Evolutionary conservation across 1,140 invertebrate genomes (phyloP).

Genomic region (Cryptotermes secundus): DNA sequence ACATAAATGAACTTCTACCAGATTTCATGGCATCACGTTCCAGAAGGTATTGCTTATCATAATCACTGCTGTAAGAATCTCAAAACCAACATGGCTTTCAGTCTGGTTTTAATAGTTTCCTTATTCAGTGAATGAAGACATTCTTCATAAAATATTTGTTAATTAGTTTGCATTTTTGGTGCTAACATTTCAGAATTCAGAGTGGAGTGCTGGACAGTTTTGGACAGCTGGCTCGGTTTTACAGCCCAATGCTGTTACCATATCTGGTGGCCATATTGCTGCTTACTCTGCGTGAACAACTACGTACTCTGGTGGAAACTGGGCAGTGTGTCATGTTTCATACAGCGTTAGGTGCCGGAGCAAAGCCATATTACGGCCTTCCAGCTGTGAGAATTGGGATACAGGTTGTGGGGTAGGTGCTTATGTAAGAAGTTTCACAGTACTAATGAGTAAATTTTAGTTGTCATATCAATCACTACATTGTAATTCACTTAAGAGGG

Average conservation of each 20-base stretch:
- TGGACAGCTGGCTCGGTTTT: conserved; percentile 48
- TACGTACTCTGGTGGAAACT: conserved; percentile 40
- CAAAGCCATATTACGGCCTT: conserved; percentile 50
- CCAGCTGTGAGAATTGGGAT: conserved; percentile 42
- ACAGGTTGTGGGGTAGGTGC: conserved; percentile 42
- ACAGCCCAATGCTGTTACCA: conserved; percentile 46
- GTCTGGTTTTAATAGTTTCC: too few species aligned
- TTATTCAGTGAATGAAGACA: too few species aligned
- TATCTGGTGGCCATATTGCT: conserved; percentile 49
- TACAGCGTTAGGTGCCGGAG: conserved; percentile 45
- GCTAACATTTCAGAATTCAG: conserved; percentile 43
- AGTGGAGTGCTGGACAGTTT: conserved; percentile 43
- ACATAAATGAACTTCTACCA: too few species aligned
- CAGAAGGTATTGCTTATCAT: too few species aligned
- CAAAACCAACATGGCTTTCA: too few species aligned
- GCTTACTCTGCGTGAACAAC: conserved; percentile 47
- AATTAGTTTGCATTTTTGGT: conserved; percentile 5
- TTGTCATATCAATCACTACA: too few species aligned
- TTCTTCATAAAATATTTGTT: too few species aligned
- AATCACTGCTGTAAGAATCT: too few species aligned
- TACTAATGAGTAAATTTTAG: too few species aligned
- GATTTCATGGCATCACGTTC: too few species aligned
- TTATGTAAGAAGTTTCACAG: too few species aligned
- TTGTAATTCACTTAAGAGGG: too few species aligned
- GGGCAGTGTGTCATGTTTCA: conserved; percentile 47